phyloP scores from a whole-genome alignment of 2,797 vertebrate genomes.

The Myripristis jacobus region DNA sequence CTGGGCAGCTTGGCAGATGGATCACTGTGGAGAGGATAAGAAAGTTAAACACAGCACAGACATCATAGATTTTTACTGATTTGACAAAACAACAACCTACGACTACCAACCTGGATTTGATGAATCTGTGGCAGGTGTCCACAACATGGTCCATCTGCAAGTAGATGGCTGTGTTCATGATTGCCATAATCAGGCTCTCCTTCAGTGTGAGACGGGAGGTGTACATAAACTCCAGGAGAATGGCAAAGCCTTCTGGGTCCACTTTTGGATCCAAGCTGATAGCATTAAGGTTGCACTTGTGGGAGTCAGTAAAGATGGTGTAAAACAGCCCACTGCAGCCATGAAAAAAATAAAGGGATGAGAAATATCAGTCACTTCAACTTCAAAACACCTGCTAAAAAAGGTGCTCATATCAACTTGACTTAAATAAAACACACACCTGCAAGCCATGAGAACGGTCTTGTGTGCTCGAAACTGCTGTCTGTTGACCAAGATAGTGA shows the following conservation, averaged over 20 bases:
- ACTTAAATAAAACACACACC: slow-evolving; percentile 79
- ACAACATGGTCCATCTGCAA: slow-evolving; percentile 99
- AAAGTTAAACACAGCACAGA: background rate
- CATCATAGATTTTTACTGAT: background rate
- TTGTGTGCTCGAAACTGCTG: slow-evolving; percentile 99
- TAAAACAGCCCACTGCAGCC: slow-evolving; percentile 94
- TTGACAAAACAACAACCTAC: background rate
- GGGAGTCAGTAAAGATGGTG: slow-evolving; percentile 97
- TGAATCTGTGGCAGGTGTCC: slow-evolving; percentile 96
- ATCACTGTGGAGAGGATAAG: slow-evolving; percentile 83
- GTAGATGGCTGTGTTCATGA: slow-evolving; percentile 98
- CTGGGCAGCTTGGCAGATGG: slow-evolving; percentile 89
- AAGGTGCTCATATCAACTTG: background rate
- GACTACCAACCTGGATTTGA: slow-evolving; percentile 92
- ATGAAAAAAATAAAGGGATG: slow-evolving; percentile 10
- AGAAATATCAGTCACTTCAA: slow-evolving; percentile 34
- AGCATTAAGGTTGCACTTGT: slow-evolving; percentile 96
- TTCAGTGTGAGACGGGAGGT: slow-evolving; percentile 95
- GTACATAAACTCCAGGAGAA: slow-evolving; percentile 99
- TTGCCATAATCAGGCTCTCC: slow-evolving; percentile 94
- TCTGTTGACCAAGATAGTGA: slow-evolving; percentile 95
- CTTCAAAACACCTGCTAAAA: background rate
- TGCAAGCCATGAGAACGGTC: slow-evolving; percentile 99
- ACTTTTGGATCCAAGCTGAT: slow-evolving; percentile 97
- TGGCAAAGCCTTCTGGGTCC: slow-evolving; percentile 96